Percentiles rank a stretch among this genome's conserved stretches.
These are phyloP conservation scores for Microplitis deprimator DNA, from an alignment of 2,888 invertebrate species.

Conservation along the genomic window DNA sequence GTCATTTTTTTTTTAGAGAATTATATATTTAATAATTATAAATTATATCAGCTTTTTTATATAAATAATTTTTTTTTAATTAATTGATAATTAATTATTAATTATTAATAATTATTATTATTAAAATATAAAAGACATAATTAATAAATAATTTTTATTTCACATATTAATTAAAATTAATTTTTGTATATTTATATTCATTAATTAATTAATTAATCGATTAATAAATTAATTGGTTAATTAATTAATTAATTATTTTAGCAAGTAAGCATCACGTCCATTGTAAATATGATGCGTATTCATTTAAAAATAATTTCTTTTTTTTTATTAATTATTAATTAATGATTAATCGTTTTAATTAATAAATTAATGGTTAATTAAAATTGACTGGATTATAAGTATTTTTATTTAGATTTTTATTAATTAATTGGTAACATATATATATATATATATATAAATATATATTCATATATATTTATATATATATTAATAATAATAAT, in stretches of 20 bases:
- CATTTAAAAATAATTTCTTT: slow-evolving; percentile 53
- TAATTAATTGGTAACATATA: neutral
- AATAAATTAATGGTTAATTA: slow-evolving; percentile 49
- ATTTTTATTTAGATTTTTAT: slow-evolving; percentile 1
- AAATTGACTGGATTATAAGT: slow-evolving; percentile 7
- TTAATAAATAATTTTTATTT: slow-evolving; percentile 26
- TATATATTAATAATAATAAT: neutral
- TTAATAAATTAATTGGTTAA: slow-evolving; percentile 35
- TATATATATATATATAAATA: neutral
- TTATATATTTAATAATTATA: neutral
- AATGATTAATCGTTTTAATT: slow-evolving; percentile 42
- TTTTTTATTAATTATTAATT: neutral
- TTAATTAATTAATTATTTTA: slow-evolving; percentile 29
- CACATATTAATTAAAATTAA: neutral
- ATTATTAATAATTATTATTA: slow-evolving; percentile 52
- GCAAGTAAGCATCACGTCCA: slow-evolving; percentile 62
- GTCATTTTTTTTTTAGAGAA: neutral
- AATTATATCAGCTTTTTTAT: neutral
- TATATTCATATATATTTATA: slow-evolving; percentile 13
- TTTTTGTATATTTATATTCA: neutral
- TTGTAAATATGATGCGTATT: slow-evolving; percentile 69
- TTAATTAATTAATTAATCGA: neutral
- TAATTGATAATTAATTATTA: slow-evolving; percentile 35
- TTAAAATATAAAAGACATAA: slow-evolving; percentile 50
- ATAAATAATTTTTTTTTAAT: slow-evolving; percentile 11